Base-by-base conservation (phyloP, 2,113 vertebrate genomes). In the Seriola rivoliana region DNA sequence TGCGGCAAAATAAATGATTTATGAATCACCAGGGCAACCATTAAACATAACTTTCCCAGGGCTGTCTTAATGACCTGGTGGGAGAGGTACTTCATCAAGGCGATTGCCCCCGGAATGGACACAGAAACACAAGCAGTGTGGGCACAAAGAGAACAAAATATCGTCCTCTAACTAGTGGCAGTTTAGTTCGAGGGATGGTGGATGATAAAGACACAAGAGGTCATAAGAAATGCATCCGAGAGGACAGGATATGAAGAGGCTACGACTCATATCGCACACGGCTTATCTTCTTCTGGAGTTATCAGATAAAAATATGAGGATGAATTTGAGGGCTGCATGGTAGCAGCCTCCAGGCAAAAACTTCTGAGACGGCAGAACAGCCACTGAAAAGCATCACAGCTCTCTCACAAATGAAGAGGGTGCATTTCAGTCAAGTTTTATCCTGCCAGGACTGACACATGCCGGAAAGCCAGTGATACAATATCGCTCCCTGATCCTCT, bases 31-130 rank as follows among this genome's bases (percentile, higher is more conserved):
- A 40, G 64, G 74, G 86, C 90, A 82, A 90, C 93, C 93, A 93
- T 95, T 95, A 94, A 94, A 93, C 91, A 92, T 95, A 55, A 94
- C 94, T 94, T 95, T 94, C 90, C 93, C 89, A 91, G 88, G 89
- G 93, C 92, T 88, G 89, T 93, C 91, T 92, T 95, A 95, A 95
- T 95, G 94, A 95, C 91, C 94, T 94, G 92, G 86, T 82, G 89
- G 90, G 91, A 87, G 87, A 89, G 90, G 87, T 75, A 94, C 93
- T 95, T 95, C 88, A 96, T 94, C 91, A 93, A 82, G 60, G 69
- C 73, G 67, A 92, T 80, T 81, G 88, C 82, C 88, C 84, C 74
- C 65, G 72, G 90, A 91, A 70, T 80, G 91, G 89, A 86, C 88
- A 86, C 77, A 65, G 84, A 91, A 91, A 92, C 89, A 87, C 87